Conservation (phyloP, 2,888 invertebrate genomes). For the Xestia sexstrigata region DNA sequence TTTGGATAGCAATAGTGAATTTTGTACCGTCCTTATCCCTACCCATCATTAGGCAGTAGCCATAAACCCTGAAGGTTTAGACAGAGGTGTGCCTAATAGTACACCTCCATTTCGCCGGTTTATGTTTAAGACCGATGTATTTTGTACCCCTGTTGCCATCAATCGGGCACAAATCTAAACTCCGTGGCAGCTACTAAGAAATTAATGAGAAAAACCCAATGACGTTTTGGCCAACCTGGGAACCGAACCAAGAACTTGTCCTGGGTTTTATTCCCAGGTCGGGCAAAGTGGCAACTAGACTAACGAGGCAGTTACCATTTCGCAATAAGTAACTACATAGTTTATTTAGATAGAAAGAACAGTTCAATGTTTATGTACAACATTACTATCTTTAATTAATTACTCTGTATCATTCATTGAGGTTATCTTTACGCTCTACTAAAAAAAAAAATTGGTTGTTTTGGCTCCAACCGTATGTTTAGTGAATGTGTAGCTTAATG, state of each 20-base stretch:
- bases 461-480: neutral
- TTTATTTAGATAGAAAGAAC: too few species aligned
- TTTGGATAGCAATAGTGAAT: too few species aligned
- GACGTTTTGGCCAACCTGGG: neutral
- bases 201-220: neutral
- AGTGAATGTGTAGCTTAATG: neutral
- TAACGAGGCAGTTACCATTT: neutral
- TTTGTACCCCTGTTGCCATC: neutral
- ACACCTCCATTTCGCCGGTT: too few species aligned
- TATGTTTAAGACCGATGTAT: too few species aligned
- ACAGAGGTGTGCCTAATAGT: too few species aligned
- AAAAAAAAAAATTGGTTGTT: too few species aligned
- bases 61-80: too few species aligned
- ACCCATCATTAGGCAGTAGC: too few species aligned
- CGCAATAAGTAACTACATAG: too few species aligned
- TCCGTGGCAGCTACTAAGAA: neutral
- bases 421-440: conserved; percentile 19
- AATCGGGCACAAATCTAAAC: neutral
- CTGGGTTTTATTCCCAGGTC: neutral
- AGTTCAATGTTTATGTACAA: neutral
- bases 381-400: neutral
- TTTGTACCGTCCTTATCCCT: too few species aligned
- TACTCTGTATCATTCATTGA: neutral
- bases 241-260: neutral
- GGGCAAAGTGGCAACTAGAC: neutral